Base-by-base conservation (phyloP, 2,113 vertebrate genomes). In the Phylloscopus trochiloides region DNA sequence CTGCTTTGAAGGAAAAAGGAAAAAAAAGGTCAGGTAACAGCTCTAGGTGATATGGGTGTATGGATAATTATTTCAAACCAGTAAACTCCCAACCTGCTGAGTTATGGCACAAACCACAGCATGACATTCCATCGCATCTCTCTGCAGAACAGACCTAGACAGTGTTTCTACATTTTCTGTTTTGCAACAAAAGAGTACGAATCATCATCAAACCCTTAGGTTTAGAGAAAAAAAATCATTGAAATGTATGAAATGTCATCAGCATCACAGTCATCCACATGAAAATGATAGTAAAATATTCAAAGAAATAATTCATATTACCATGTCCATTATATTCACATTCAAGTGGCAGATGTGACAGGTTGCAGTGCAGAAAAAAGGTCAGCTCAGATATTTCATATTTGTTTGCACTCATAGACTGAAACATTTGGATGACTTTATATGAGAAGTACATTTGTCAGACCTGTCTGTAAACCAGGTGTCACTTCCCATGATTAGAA, bases 61-160 rank as follows among this genome's bases (percentile, higher is more conserved):
- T 20, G 40, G 65, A 66, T 58, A 74, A 43, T 4, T 25, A 4
- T 62, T 94, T 77, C 28, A 61, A 52, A 91, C 24, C 24, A 62
- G 62, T 79, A 52, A 5, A 25, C 42, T 85, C 12, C 7, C 0
- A 12, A 18, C 67, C 91, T 88, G 50, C 63, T 65, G 31, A 57
- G 70, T 74, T 54, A n/a, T n/a, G 65, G 62, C 71, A 48, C 38
- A 74, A 28, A 63, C 43, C 31, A 55, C 34, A 59, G 45, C 3
- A 25, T 17, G 14, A 16, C 36, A 7, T 18, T 45, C 42, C 20
- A 17, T 45, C 0, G 0, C 13, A 17, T 11, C 40, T 67, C 6
- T 12, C 62, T 88, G 79, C 51, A 65, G 67, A 72, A 55, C 26
- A 48, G 57, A 32, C 5, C 2, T 22, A 42, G 18, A 16, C 59